Evolutionary conservation across 1,140 invertebrate genomes (phyloP).

Genomic region (Anastrepha ludens): DNA sequence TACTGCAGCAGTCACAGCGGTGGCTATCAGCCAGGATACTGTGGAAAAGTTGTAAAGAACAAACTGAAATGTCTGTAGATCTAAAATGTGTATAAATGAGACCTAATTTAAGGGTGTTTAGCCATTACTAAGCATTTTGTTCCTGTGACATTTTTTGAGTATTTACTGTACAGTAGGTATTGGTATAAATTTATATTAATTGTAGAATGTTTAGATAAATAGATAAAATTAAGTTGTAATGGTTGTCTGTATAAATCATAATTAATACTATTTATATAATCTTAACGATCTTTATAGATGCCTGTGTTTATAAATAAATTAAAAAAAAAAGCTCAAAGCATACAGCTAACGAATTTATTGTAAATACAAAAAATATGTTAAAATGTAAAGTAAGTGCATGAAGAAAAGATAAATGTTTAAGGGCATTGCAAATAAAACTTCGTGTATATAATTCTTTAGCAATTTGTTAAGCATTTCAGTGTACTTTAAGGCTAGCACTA

Average conservation of each 20-base stretch:
- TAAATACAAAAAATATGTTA: background rate
- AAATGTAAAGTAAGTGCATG: too few species aligned
- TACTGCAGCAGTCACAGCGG: background rate
- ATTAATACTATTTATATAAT: background rate
- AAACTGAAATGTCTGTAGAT: background rate
- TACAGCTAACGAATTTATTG: background rate
- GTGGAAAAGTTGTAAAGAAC: background rate
- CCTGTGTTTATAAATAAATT: background rate
- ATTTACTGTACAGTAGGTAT: constrained; percentile 13
- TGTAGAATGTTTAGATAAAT: background rate
- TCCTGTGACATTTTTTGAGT: constrained; percentile 29
- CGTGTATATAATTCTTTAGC: too few species aligned
- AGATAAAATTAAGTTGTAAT: background rate
- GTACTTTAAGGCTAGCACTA: too few species aligned
- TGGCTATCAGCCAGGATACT: background rate
- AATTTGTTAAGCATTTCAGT: too few species aligned
- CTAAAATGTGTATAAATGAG: background rate
- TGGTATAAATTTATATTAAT: background rate
- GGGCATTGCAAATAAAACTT: too few species aligned
- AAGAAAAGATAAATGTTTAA: background rate
- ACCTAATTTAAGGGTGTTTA: background rate
- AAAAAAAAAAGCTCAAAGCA: background rate
- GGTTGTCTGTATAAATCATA: constrained; percentile 22
- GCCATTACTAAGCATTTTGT: constrained; percentile 16
- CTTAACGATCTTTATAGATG: background rate